Evolutionary conservation across 1,140 invertebrate genomes (phyloP), one percentile per base, ranked within the genome.

Genomic region (Calosoma granatense): DNA sequence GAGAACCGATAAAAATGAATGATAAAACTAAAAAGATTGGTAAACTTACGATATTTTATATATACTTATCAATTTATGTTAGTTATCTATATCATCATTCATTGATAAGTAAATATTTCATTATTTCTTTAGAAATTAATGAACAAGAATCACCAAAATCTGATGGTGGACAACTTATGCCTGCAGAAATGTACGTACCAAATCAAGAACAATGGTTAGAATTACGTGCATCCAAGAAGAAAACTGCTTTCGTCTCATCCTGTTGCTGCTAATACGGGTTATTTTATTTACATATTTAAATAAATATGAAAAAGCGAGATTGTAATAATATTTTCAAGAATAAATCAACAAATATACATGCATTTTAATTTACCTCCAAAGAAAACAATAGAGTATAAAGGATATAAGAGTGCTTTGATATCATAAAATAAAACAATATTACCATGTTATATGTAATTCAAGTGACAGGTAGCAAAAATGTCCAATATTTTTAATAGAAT

Each of bases 181-280:
- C 88, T 0, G 85, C 88, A 0, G 88, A 91, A 72, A 92, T 92
- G 89, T 92, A 90, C 64, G 88, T 92, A 1, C 87, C 89, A 0
- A 90, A 92, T 71, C 88, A 92, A 71, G 84, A 90, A 68, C 85
- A 90, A 63, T 92, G 88, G 89, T 74, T 91, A 2, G 83, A 87
- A 58, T 70, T 91, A 19, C 79, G 87, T 12, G 85, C 84, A 4
- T 71, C 71, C 30, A 78, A 77, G 58, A 65, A 60, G 53, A 64
- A 60, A 36, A 14, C 53, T 1, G 12, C 56, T 12, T 62, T 62
- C 22, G 22, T 41, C 2, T 39, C 39, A 23, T 43, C 60, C 2
- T 47, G 56, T 3, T 62, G 60, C 43, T 62, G 58, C 11, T 15
- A n/a, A n/a, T n/a, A n/a, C n/a, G n/a, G n/a, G n/a, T n/a, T n/a